Conservation (phyloP, 2,888 invertebrate species). For the Chloroclystis v-ata region DNA sequence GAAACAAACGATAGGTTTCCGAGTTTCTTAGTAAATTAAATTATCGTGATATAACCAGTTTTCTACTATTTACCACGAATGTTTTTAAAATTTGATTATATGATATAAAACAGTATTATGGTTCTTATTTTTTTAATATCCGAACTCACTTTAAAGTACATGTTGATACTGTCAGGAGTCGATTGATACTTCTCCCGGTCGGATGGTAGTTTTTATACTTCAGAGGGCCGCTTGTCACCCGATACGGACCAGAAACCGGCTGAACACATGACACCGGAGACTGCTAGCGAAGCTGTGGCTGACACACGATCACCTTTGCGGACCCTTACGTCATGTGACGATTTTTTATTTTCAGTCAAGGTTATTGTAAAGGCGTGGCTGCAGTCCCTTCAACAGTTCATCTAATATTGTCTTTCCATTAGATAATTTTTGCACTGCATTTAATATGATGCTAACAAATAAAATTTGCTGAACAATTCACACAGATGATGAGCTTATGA, state of each 20-base stretch:
- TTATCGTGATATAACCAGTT: no score
- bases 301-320: constrained; percentile 62
- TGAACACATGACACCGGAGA: constrained; percentile 55
- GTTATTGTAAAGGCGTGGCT: constrained; percentile 51
- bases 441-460: no score
- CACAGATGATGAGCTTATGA: no score
- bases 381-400: neutral
- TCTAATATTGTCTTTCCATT: no score
- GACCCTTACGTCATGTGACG: constrained; percentile 57
- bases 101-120: no score
- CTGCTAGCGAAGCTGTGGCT: constrained; percentile 13
- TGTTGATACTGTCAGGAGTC: constrained; percentile 59
- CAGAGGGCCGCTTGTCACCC: constrained; percentile 55
- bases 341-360: constrained; percentile 62
- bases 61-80: no score
- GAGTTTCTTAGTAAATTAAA: no score
- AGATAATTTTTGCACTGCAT: no score
- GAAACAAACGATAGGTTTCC: no score
- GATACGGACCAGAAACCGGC: constrained; percentile 69
- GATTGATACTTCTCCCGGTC: constrained; percentile 57
- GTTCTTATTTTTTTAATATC: no score
- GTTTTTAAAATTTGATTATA: no score
- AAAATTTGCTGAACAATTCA: no score
- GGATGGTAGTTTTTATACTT: constrained; percentile 70
- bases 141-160: constrained; percentile 67